Conservation (phyloP, 2,113 vertebrate genomes). For the Indri indri region DNA sequence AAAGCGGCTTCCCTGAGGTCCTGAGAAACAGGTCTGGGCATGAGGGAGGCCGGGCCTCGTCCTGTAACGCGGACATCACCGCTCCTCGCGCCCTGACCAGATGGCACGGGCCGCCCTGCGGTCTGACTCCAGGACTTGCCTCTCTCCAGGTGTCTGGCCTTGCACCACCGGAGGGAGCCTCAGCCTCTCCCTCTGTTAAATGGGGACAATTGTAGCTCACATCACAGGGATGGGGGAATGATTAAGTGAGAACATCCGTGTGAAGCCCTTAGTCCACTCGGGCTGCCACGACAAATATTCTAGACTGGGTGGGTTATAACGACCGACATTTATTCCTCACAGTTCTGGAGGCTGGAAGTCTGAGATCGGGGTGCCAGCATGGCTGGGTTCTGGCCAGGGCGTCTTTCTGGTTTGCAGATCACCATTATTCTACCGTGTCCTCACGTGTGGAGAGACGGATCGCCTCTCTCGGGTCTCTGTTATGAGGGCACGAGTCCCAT, state of each 20-base stretch:
- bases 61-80: not conserved
- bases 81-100: not conserved
- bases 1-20: not conserved
- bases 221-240: not conserved
- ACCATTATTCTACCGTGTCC: not conserved
- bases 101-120: too few relatives aligned
- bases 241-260: not conserved
- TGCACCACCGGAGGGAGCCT: too few relatives aligned
- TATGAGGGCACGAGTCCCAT: not conserved
- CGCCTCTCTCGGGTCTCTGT: not conserved
- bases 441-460: rapidly evolving
- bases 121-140: too few relatives aligned
- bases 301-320: not conserved
- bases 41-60: rapidly evolving
- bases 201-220: not conserved
- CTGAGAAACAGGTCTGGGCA: not conserved
- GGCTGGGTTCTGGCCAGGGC: not conserved
- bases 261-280: not conserved
- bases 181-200: too few relatives aligned
- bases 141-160: not conserved
- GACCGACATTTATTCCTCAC: not conserved
- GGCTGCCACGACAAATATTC: rapidly evolving
- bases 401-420: not conserved
- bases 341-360: not conserved
- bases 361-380: too few relatives aligned